Percentiles rank a stretch among this genome's conserved stretches.
Conservation (phyloP, 2,888 invertebrate genomes). For the Abscondita cerata region DNA sequence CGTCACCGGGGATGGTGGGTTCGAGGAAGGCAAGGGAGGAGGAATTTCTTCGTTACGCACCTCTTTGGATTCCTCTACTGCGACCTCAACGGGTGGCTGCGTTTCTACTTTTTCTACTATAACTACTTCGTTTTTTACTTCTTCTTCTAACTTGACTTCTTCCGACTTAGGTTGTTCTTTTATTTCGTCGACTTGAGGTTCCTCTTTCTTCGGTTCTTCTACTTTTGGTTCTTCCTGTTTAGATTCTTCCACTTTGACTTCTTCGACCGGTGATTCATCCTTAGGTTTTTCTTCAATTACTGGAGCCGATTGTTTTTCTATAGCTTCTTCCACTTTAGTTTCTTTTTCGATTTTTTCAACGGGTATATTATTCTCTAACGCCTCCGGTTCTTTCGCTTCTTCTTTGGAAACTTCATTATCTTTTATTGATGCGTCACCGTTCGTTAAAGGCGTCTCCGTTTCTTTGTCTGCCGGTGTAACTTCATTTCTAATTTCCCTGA, state of each 20-base stretch:
- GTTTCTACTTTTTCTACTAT: constrained; percentile 30
- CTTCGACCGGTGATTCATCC: not conserved
- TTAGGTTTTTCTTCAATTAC: no score
- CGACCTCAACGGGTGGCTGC: constrained; percentile 37
- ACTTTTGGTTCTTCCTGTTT: constrained; percentile 23
- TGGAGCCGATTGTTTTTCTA: no score
- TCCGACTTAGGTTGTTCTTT: constrained; percentile 40
- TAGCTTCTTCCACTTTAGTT: constrained; percentile 14
- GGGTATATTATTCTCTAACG: no score
- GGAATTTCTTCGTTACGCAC: constrained; percentile 72
- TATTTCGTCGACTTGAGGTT: constrained; percentile 35
- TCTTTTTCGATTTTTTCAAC: no score
- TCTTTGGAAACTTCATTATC: constrained; percentile 23
- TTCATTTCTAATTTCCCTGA: constrained; percentile 47
- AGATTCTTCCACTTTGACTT: constrained; percentile 19
- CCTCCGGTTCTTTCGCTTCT: not conserved
- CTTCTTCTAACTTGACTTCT: constrained; percentile 28
- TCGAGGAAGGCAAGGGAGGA: constrained; percentile 76
- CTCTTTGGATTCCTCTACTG: constrained; percentile 55
- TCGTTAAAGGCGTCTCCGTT: constrained; percentile 27
- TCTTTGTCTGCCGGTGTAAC: not conserved
- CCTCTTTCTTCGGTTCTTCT: constrained; percentile 27
- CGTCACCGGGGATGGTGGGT: constrained; percentile 78
- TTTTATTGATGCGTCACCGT: constrained; percentile 40
- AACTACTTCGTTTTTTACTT: constrained; percentile 23